Base-by-base conservation (phyloP, 2,797 vertebrate species). In the Tiaroga cobitis region DNA sequence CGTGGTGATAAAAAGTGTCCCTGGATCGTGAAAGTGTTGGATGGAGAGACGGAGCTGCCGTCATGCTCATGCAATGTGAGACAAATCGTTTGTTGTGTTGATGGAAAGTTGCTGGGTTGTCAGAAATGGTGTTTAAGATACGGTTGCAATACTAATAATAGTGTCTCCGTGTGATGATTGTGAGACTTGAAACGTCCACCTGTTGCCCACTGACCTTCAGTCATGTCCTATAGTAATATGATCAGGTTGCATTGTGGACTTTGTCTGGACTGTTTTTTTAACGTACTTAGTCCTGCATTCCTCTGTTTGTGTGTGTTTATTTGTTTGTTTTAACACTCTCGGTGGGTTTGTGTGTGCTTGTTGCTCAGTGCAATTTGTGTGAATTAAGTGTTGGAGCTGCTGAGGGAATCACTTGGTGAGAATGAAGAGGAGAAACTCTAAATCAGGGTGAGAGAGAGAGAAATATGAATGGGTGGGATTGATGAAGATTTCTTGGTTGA, bases 1-100 rank as follows among this genome's bases (percentile, higher is more conserved):
- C 92, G 82, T 95, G 94, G 93, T 92, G 94, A 95, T 94, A 90
- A 91, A 85, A 81, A 87, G 89, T 90, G 56, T 89, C 54, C 37
- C 74, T 82, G 83, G 29, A 63, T 69, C 61, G 37, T 86, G 69
- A 34, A 86, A 76, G 19, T 77, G 82, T 82, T 78, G 67, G 46
- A 70, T n/a, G 8, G 32, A 37, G 43, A 80, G 61, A 39, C 46
- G 18, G 56, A 34, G 63, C 67, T 70, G 61, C 65, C 21, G 49
- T 80, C 76, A 68, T 75, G 63, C 24, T 68, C 79, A 8, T 81
- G 86, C 21, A 79, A 43, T 81, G 56, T 67, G 56, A 87, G 68
- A 77, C 67, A n/a, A 84, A 77, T 69, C 69, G 9, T 51, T 77
- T 81, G 67, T 81, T 79, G 8, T 79, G 65, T 24, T 84, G 49